Conservation (phyloP, 2,888 invertebrate species). For the Xanthorhoe designata region DNA sequence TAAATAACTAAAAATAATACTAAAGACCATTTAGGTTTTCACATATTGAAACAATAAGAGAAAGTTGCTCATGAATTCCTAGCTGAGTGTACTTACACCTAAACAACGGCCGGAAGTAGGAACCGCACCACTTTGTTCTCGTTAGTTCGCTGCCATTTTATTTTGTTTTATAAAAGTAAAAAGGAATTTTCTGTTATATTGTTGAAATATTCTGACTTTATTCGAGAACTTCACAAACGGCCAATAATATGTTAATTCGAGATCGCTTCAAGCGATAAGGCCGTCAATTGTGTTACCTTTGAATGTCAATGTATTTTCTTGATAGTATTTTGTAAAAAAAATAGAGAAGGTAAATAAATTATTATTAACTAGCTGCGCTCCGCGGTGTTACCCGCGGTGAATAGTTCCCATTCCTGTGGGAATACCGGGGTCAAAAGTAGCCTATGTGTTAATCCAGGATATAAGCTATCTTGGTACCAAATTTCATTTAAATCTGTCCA, state of each 20-base stretch:
- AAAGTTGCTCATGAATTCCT: neutral
- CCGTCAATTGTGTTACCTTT: neutral
- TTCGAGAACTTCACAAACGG: neutral
- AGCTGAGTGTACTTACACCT: neutral
- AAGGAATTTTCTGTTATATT: neutral
- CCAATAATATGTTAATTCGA: neutral
- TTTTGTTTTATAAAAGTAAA: conserved; percentile 3
- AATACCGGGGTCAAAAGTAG: too few relatives aligned
- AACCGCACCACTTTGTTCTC: conserved; percentile 9
- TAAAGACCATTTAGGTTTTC: too few relatives aligned
- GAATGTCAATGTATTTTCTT: neutral
- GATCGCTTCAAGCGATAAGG: neutral
- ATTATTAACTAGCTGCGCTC: too few relatives aligned
- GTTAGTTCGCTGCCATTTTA: conserved; percentile 5
- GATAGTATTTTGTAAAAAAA: too few relatives aligned
- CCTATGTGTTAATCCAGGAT: too few relatives aligned
- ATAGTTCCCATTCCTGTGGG: too few relatives aligned
- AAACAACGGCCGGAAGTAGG: conserved; percentile 14
- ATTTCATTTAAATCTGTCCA: too few relatives aligned
- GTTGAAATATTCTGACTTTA: neutral
- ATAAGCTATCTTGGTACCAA: too few relatives aligned
- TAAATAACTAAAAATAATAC: too few relatives aligned
- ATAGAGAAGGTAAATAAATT: too few relatives aligned
- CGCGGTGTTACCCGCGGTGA: too few relatives aligned
- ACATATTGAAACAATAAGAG: too few relatives aligned